These are phyloP conservation scores for Perca schrenkii DNA, from an alignment of 2,113 vertebrate species.

Conservation along the genomic window DNA sequence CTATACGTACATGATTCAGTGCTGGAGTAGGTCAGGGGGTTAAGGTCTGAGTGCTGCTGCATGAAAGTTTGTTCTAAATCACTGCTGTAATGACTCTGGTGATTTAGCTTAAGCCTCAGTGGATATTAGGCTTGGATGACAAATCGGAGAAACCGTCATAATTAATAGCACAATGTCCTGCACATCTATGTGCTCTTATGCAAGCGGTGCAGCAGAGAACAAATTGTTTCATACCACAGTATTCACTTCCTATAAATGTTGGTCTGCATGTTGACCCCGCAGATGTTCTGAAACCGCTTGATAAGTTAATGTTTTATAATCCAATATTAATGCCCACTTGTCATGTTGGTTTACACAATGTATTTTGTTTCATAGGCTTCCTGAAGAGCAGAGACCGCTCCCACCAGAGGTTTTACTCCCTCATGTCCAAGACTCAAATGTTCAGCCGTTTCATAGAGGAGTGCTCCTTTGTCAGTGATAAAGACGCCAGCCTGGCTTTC, in stretches of 20 bases:
- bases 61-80: conserved; percentile 61
- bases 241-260: conserved; percentile 57
- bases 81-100: conserved; percentile 52
- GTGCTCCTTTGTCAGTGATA: conserved; percentile 98
- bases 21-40: conserved; percentile 38
- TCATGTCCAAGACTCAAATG: conserved; percentile 99
- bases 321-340: not conserved
- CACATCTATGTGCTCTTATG: conserved; percentile 74
- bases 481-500: conserved; percentile 97
- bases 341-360: conserved; percentile 26
- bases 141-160: conserved; percentile 55
- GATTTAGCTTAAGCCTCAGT: conserved; percentile 64
- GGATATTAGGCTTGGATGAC: conserved; percentile 65
- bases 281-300: not conserved
- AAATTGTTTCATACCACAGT: conserved; percentile 39
- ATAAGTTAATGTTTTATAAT: conserved; percentile 27
- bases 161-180: conserved; percentile 70
- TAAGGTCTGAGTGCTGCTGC: conserved; percentile 37
- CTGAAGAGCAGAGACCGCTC: conserved; percentile 97
- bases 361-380: conserved; percentile 86
- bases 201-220: conserved; percentile 53
- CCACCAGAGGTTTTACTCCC: conserved; percentile 97
- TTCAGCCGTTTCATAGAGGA: conserved; percentile 99
- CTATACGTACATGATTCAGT: conserved; percentile 16
- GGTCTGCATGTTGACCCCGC: conserved; percentile 1